Evolutionary conservation across 2,113 vertebrate genomes (phyloP).

Genomic region (Atherinomorus stipes): DNA sequence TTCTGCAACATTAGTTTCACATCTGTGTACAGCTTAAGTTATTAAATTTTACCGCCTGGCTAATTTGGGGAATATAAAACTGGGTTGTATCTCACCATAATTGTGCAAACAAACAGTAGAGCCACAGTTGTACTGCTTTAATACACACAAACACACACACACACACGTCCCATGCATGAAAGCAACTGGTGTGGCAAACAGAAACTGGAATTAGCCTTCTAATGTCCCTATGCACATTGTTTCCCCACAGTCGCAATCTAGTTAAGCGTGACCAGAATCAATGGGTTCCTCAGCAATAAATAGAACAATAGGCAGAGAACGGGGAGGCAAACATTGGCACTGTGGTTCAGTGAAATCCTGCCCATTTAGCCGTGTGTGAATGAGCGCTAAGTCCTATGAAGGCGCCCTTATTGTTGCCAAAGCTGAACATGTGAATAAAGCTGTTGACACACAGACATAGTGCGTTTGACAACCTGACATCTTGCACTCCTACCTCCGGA

Average conservation of each 20-base stretch:
- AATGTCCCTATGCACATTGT: conserved; percentile 41
- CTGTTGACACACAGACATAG: conserved; percentile 56
- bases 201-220: conserved; percentile 55
- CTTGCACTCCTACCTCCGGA: conserved; percentile 26
- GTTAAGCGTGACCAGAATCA: conserved; percentile 68
- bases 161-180: not conserved
- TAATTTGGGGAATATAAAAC: conserved; percentile 41
- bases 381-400: conserved; percentile 32
- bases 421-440: conserved; percentile 57
- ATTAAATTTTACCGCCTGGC: conserved; percentile 55
- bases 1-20: conserved; percentile 63
- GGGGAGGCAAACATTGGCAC: conserved; percentile 40
- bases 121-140: conserved; percentile 20
- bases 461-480: conserved; percentile 51
- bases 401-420: conserved; percentile 11
- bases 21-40: conserved; percentile 41
- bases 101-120: conserved; percentile 17
- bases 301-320: conserved; percentile 54
- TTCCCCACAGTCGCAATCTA: conserved; percentile 55
- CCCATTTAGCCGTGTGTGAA: conserved; percentile 48
- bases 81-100: conserved; percentile 2
- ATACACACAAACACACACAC: conserved; percentile 6
- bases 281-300: conserved; percentile 51
- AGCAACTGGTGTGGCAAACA: conserved; percentile 39
- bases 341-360: conserved; percentile 27